Evolutionary conservation across 1,140 invertebrate species (phyloP), one percentile per base, ranked within the genome.

Genomic region (Bombus confusus): DNA sequence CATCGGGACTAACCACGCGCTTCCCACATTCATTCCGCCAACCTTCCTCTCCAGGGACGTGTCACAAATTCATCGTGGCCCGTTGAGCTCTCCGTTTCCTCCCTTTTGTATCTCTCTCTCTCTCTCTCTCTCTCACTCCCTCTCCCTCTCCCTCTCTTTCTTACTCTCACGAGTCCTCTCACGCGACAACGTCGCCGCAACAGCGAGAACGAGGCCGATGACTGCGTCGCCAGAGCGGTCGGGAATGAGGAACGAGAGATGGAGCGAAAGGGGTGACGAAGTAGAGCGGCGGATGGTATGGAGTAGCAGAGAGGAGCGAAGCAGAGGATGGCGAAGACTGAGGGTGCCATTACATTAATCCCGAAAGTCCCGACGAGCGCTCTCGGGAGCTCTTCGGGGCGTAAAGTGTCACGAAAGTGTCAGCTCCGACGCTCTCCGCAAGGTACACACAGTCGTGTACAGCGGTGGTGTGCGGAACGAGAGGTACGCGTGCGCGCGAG

Each of bases 361-460:
- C 85, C 85, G 80, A 86, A 86, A 86, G 85, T 86, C 85, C 80
- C 85, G 80, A 83, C 80, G 85, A 86, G 73, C 85, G 80, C 85
- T 83, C 80, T 86, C 80, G 73, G 80, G 80, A 75, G 86, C 86
- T 83, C 86, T 84, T 86, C 80, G 79, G 90, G 90, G 87, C 90
- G 90, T 88, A 90, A 92, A 93, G 92, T 93, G 91, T 91, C 89
- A 90, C 87, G 89, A 88, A 87, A 81, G 90, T 89, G 92, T 93
- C 91, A 91, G 88, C 92, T 91, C 92, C 92, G 92, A 93, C 92
- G 91, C 92, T 91, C 87, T 80, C 80, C 86, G 62, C 82, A 73
- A 87, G 88, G 89, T 88, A 80, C 87, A 80, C 87, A 88, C 87
- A 79, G 64, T 75, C 69, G 80, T 81, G 88, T 86, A 84, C 87